Base-by-base conservation (phyloP, 2,888 invertebrate species). In the Himalopsyche anomala region DNA sequence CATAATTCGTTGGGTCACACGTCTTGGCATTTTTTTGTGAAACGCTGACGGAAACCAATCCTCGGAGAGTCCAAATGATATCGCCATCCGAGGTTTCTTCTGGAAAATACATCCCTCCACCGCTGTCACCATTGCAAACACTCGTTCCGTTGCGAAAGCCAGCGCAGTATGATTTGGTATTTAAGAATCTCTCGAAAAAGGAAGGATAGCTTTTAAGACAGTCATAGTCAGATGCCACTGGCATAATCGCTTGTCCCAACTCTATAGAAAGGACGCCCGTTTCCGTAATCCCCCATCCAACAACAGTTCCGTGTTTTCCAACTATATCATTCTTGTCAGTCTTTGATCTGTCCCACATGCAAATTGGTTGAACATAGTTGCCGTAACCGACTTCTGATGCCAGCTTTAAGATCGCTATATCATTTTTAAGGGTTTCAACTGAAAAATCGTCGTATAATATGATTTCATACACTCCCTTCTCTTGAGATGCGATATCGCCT, bases 71-170 rank as follows among this genome's bases (percentile, higher is more conserved):
- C 2, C 54, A 84, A 55, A 62, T 79, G 5, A 45, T 45, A 9
- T 17, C 42, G 6, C 55, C 45, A 36, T 84, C 81, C 40, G 91
- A 90, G 5, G 91, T 91, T 1, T 74, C 36, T 36, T 91, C 89
- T 87, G 91, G 91, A 4, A 94, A 90, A 19, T 91, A 89, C 88
- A 93, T 91, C 0, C 92, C 94, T 69, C 93, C 92, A 1, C 94
- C 94, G 84, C 93, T 93, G 88, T 93, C 93, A 1, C 93, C 94
- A 74, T 93, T 93, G 88, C 94, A 94, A 6, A 92, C 92, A 83
- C 93, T 93, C 5, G 91, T 92, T 9, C 88, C 88, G 79, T 88
- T 88, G 45, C 85, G 83, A 42, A 40, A 86, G 81, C 88, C 88
- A 54, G 88, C 88, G 79, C 88, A 88, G 83, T 84, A 88, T 36